Evolutionary conservation across 1,140 invertebrate species (phyloP), one percentile per base, ranked within the genome.

Genomic region (Cydia strobilella): DNA sequence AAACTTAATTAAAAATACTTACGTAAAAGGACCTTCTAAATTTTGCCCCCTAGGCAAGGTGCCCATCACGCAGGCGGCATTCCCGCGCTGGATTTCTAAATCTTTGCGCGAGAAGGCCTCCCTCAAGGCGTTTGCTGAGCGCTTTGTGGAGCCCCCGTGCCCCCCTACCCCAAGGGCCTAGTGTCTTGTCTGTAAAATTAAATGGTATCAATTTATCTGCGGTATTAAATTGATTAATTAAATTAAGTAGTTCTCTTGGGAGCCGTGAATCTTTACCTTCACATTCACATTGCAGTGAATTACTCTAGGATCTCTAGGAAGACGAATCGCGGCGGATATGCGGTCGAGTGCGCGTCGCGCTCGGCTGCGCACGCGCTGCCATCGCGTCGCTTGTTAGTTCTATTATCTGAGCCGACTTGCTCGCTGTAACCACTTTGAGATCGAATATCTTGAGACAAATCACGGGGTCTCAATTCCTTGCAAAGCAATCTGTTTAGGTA

Each of bases 271-370:
- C 31, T 74, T 74, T 27, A 59, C 31, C 73, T n/a, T 39, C 54
- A 65, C 42, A 31, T 48, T 66, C 54, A 63, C 48, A 35, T 51
- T 69, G 31, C 48, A 74, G 71, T 77, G 48, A 65, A 72, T 76
- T 71, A 74, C 72, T 74, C 74, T 74, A 35, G 66, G 78, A 81
- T 79, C 62, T 85, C 87, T 91, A 89, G 87, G 87, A 90, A 87
- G 79, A 82, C 81, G 84, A 81, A 84, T 80, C 81, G 82, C 75
- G 79, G 84, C 90, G 90, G 90, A 92, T 89, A 84, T 90, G 84
- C 88, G 89, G 89, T 90, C 84, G 89, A 89, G 86, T 82, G 90
- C 81, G 7, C 82, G 87, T 85, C 84, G 73, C 84, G 87, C 79
- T 87, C 75, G 77, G 87, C 65, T 86, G 90, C 84, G 83, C 80